phyloP scores from a whole-genome alignment of 2,888 invertebrate species.

The Dastarcus helophoroides region DNA sequence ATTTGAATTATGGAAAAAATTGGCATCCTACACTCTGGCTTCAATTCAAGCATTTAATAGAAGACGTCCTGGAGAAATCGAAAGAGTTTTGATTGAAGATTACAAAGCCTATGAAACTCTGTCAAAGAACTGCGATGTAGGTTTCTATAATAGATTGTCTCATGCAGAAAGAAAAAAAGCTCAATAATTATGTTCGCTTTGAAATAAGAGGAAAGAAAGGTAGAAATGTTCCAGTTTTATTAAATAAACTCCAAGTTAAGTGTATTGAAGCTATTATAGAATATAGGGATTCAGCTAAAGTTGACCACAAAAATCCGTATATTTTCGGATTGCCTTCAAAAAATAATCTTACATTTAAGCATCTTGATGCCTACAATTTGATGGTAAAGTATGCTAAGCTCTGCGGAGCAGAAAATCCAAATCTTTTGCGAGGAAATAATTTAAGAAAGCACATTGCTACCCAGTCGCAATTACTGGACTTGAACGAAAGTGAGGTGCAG shows the following conservation, averaged over 20 bases:
- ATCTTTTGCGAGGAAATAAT: slow-evolving; percentile 1
- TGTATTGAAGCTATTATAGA: slow-evolving; percentile 4
- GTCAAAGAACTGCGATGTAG: neutral
- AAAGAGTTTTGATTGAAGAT: slow-evolving; percentile 3
- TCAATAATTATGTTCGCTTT: neutral
- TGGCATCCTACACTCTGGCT: neutral
- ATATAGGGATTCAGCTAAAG: slow-evolving; percentile 3
- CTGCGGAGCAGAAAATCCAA: too few species aligned
- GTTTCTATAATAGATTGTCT: neutral
- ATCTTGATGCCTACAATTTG: slow-evolving; percentile 3
- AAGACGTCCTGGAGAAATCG: slow-evolving; percentile 5
- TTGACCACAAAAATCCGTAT: slow-evolving; percentile 3
- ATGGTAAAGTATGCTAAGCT: neutral
- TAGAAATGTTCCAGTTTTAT: neutral
- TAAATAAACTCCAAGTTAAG: neutral
- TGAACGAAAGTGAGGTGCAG: slow-evolving; percentile 12
- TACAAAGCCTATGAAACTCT: slow-evolving; percentile 1
- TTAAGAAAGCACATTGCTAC: slow-evolving; percentile 6
- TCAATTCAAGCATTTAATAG: slow-evolving; percentile 4
- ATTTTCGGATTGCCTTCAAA: slow-evolving; percentile 4
- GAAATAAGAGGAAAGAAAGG: slow-evolving; percentile 3
- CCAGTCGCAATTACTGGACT: neutral
- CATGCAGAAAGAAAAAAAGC: neutral
- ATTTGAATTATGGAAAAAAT: slow-evolving; percentile 3
- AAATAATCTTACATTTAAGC: neutral